Evolutionary conservation across 2,797 vertebrate genomes (phyloP).

Genomic region (Cossypha niveicapilla): DNA sequence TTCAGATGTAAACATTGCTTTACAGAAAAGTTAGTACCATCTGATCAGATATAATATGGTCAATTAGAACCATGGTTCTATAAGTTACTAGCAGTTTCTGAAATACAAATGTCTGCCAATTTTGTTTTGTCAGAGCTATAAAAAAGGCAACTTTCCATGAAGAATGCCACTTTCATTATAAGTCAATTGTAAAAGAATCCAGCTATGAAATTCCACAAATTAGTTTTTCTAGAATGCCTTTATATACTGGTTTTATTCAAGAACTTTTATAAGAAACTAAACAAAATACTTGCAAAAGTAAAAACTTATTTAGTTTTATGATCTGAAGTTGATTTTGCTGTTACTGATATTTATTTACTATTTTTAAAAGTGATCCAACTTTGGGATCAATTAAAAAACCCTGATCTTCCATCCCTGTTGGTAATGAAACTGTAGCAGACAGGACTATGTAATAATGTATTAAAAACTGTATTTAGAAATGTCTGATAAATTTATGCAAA

Average conservation of each 20-base stretch:
- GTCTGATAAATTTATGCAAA: not conserved
- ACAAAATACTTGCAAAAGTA: not conserved
- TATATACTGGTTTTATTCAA: not conserved
- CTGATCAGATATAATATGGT: not conserved
- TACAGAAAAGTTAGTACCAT: not conserved
- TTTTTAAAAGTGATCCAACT: not conserved
- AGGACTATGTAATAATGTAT: not conserved
- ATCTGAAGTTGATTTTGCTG: not conserved
- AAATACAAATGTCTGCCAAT: not conserved
- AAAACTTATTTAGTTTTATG: not conserved
- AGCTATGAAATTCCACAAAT: not conserved
- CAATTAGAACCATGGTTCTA: not conserved
- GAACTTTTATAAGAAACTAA: not conserved
- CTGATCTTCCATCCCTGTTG: not conserved
- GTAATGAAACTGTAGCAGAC: not conserved
- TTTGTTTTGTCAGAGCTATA: not conserved
- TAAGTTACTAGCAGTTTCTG: not conserved
- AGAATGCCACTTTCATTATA: not conserved
- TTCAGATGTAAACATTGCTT: not conserved
- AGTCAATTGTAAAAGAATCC: not conserved
- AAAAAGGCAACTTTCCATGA: not conserved
- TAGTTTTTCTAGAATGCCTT: not conserved
- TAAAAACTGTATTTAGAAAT: not conserved
- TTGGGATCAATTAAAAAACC: not conserved
- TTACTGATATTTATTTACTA: not conserved